Percentiles rank a stretch among this genome's conserved stretches.
phyloP scores from a whole-genome alignment of 1,140 invertebrate species.

The Melitaea cinxia region DNA sequence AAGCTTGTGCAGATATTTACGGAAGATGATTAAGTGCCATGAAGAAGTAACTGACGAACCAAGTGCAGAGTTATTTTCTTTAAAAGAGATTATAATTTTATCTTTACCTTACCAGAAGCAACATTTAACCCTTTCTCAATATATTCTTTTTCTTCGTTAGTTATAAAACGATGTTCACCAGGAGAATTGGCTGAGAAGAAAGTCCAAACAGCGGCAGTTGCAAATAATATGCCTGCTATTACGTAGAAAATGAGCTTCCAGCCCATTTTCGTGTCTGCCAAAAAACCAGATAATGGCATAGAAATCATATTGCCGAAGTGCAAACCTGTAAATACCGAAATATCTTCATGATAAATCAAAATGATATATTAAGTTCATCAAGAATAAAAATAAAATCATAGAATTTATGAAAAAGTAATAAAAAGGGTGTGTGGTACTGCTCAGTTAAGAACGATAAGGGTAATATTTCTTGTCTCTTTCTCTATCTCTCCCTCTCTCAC shows the following conservation, averaged over 20 bases:
- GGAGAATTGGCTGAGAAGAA: slow-evolving; percentile 87
- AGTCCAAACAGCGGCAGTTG: slow-evolving; percentile 85
- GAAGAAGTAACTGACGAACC: too few species aligned
- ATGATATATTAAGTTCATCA: too few species aligned
- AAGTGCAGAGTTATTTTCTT: too few species aligned
- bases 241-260: slow-evolving; percentile 92
- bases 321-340: slow-evolving; percentile 72
- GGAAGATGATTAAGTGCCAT: too few species aligned
- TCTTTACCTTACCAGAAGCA: slow-evolving; percentile 49
- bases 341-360: too few species aligned
- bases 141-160: slow-evolving; percentile 83
- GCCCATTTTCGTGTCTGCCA: slow-evolving; percentile 84
- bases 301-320: slow-evolving; percentile 88
- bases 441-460: too few species aligned
- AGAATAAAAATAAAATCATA: too few species aligned
- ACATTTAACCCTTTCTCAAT: slow-evolving; percentile 81
- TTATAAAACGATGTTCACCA: slow-evolving; percentile 82
- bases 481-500: too few species aligned
- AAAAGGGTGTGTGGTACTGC: too few species aligned
- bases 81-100: not conserved
- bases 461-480: too few species aligned
- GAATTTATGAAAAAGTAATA: too few species aligned
- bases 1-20: too few species aligned
- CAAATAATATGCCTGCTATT: slow-evolving; percentile 84
- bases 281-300: slow-evolving; percentile 85